Percentiles rank a stretch among this genome's conserved stretches.
Evolutionary conservation across 2,113 vertebrate species (phyloP).

Genomic region (Tursiops truncatus): DNA sequence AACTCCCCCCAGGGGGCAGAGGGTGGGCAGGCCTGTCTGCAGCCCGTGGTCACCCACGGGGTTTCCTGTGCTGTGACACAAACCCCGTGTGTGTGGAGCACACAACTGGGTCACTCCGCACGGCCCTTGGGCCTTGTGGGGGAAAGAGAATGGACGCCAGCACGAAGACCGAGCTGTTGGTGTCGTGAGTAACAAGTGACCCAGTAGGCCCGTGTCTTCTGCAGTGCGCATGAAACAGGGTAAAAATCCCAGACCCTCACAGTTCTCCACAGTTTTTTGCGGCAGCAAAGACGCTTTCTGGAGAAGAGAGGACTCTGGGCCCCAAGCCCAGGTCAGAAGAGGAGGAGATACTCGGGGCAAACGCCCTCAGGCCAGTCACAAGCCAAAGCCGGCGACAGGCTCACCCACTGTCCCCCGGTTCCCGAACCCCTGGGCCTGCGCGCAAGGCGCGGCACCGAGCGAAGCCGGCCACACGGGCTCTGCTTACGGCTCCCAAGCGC

Average conservation of each 20-base stretch:
- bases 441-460: too few species aligned
- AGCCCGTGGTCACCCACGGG: background rate
- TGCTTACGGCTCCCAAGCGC: background rate
- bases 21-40: background rate
- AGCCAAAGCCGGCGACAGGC: background rate
- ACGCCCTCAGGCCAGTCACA: background rate
- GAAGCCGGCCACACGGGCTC: background rate
- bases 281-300: background rate
- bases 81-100: background rate
- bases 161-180: too few species aligned
- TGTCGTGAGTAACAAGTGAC: background rate
- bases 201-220: background rate
- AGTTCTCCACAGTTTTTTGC: background rate
- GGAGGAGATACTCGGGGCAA: background rate
- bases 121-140: too few species aligned
- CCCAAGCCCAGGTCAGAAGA: background rate
- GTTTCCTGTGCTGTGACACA: background rate
- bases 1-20: background rate
- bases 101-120: too few species aligned
- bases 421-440: background rate
- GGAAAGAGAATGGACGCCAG: too few species aligned
- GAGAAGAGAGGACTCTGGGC: background rate
- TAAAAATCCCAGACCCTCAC: background rate
- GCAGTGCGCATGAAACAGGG: background rate
- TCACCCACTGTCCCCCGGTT: background rate